phyloP scores from a whole-genome alignment of 53 echinoderm and acorn worm genomes.

The Crossaster papposus region DNA sequence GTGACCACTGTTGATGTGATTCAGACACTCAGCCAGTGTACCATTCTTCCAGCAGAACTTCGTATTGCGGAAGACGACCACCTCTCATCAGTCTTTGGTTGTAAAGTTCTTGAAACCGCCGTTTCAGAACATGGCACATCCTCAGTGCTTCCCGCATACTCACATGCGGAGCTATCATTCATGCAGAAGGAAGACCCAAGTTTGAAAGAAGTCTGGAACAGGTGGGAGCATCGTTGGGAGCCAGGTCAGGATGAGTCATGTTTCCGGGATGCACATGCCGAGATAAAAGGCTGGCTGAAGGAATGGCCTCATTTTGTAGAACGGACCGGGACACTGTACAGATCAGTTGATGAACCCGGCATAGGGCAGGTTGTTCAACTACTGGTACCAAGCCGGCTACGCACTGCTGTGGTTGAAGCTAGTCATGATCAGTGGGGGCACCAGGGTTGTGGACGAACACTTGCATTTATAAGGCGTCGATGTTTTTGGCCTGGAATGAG shows the following conservation, averaged over 20 bases:
- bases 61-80: too few species aligned
- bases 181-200: neutral
- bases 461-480: constrained; percentile 6
- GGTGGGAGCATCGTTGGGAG: neutral
- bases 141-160: neutral
- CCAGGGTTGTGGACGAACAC: constrained; percentile 16
- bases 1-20: neutral
- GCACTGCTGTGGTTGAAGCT: too few species aligned
- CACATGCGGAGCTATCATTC: neutral
- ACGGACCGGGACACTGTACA: neutral
- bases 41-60: neutral
- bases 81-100: too few species aligned
- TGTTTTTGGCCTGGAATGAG: constrained; percentile 52
- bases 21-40: neutral
- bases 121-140: too few species aligned
- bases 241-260: neutral
- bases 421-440: too few species aligned
- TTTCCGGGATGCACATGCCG: too few species aligned
- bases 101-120: too few species aligned
- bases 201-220: neutral
- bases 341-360: neutral
- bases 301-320: neutral
- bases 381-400: neutral
- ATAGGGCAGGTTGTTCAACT: neutral
- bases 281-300: constrained; percentile 9